Evolutionary conservation across 2,888 invertebrate species (phyloP), one percentile per base, ranked within the genome.

Genomic region (Oxycera nigricornis): DNA sequence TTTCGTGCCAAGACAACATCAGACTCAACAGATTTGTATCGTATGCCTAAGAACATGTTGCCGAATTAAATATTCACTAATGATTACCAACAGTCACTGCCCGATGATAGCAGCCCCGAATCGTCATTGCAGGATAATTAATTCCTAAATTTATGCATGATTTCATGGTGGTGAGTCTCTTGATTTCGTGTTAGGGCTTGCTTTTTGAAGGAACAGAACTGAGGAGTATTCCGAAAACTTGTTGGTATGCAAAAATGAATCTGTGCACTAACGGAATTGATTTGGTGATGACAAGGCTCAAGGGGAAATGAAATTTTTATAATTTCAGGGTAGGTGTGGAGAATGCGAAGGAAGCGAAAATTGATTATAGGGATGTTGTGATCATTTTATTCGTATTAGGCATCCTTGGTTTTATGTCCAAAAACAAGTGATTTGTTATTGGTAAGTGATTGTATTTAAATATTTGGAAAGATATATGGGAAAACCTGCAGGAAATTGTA

Each of bases 31-130:
- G 76, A 76, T 76, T 76, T 76, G 74, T 76, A 76, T 76, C 76
- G 72, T 74, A 76, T 76, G 67, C 74, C 72, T 59, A 24, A 55
- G 74, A 76, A 76, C 76, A 76, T 76, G 76, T 76, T 76, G 74
- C 74, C 76, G 74, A 76, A 76, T 76, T 76, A 76, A 76, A 76
- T 76, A 74, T 76, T 72, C 76, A 73, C 76, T 76, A 76, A 76
- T 76, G 76, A 76, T 76, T 74, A 74, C 76, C 65, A 28, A 76
- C 72, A 67, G 75, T 39, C 74, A 70, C 55, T 61, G 72, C 55
- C 41, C 61, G 57, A 41, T 70, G 72, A 73, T 62, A 74, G 62
- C 75, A 61, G 70, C 65, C 73, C 46, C 65, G 67, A 74, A 72
- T 57, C 59, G 72, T 74, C 74, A 72, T 76, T 74, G 72, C 59